Base-by-base conservation (phyloP, 1,140 invertebrate genomes). In the Drosophila persimilis region DNA sequence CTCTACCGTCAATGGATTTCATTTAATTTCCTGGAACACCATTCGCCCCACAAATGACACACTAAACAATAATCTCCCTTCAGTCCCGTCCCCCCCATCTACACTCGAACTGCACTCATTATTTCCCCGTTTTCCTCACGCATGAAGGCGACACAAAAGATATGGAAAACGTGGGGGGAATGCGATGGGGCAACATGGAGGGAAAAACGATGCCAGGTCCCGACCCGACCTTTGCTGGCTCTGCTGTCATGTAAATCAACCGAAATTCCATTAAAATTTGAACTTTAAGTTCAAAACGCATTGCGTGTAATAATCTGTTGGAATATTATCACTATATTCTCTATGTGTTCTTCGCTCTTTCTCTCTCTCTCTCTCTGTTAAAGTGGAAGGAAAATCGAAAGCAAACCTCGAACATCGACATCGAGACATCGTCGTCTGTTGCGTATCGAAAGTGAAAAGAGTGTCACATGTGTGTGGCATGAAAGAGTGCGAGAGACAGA, bases 361-460 rank as follows among this genome's bases (percentile, higher is more conserved):
- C 44, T 43, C 54, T 22, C 61, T 3, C 8, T 45, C 20, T 52
- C 11, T 7, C 59, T 48, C 24, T 24, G 0, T 24, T 63, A 39
- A 79, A 72, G 57, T 78, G 13, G 50, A 13, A 17, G 39, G 26
- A 50, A 54, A 59, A 76, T 59, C 62, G 55, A 66, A 63, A 48
- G 13, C 50, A 64, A 81, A 58, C 35, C 11, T 1, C 9, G 8
- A 9, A 8, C 26, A 29, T 29, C 29, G 29, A 20, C 20, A 31
- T 47, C 54, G 67, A 63, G 56, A 52, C 17, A 67, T 59, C 47
- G 29, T 20, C 20, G 20, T 1, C 9, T 31, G 31, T 71, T 89
- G 84, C 84, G 84, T 89, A 86, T 86, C 83, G 83, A 88, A 76
- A 78, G 84, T 81, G 83, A 88, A 86, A 86, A 77, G 77, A 86